phyloP scores from a whole-genome alignment of 2,888 invertebrate genomes.

The Ganaspis brasiliensis region DNA sequence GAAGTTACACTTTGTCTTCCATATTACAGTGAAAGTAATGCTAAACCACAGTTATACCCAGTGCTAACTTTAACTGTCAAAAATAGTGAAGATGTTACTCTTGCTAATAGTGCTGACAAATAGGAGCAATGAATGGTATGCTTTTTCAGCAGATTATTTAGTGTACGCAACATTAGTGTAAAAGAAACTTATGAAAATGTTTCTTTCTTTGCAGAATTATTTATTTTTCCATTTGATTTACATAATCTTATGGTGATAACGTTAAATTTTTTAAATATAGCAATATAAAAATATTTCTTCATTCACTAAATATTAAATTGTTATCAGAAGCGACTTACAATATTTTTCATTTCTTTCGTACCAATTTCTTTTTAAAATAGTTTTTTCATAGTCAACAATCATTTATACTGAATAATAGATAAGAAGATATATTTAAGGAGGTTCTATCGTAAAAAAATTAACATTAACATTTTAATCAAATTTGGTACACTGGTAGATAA shows the following conservation, averaged over 20 bases:
- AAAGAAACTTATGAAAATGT: neutral
- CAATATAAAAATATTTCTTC: no score
- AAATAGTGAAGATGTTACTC: constrained; percentile 12
- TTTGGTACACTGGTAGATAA: no score
- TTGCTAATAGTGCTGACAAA: constrained; percentile 4
- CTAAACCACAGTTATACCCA: constrained; percentile 5
- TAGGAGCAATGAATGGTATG: constrained; percentile 22
- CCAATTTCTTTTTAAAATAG: no score
- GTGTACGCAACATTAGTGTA: neutral
- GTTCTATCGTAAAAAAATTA: no score
- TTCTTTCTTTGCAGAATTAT: neutral
- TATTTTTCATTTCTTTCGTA: no score
- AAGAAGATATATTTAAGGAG: no score
- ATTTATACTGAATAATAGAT: no score
- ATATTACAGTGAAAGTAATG: constrained; percentile 36
- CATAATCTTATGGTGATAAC: neutral
- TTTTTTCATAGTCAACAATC: no score
- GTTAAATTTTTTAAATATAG: no score
- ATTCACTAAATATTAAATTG: no score
- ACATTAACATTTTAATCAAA: no score
- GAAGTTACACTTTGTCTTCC: constrained; percentile 25
- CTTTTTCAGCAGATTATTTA: neutral
- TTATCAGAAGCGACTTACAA: no score
- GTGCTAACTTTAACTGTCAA: neutral
- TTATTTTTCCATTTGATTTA: neutral